A percentile compares a stretch with the other conserved stretches of the same genome.
Conservation (phyloP, 2,888 invertebrate genomes). For the Entomobrya multifasciata region DNA sequence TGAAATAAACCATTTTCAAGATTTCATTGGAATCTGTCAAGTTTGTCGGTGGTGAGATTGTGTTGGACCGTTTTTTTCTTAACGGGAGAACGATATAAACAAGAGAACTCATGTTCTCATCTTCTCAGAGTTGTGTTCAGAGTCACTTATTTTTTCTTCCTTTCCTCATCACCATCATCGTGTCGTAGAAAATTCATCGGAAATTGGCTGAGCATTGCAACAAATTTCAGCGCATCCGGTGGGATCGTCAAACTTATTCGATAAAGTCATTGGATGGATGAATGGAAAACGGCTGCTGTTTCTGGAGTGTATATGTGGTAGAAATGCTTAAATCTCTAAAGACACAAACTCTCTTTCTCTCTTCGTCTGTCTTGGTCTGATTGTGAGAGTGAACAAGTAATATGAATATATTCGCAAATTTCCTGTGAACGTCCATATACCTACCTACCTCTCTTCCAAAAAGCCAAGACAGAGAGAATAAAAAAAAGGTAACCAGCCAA, state of each 20-base stretch:
- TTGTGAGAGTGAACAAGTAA: background rate
- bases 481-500: too few species aligned
- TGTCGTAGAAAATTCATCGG: slow-evolving; percentile 52
- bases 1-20: too few species aligned
- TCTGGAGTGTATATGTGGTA: too few species aligned
- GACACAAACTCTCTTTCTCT: too few species aligned
- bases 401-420: slow-evolving; percentile 34
- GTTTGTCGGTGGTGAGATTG: background rate
- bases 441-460: background rate
- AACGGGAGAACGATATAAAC: too few species aligned
- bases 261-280: slow-evolving; percentile 52
- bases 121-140: background rate
- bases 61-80: too few species aligned
- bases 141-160: background rate
- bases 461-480: background rate
- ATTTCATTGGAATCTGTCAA: slow-evolving; percentile 38
- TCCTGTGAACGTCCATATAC: background rate
- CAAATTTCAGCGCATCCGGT: slow-evolving; percentile 70
- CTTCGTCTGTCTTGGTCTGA: background rate
- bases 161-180: background rate
- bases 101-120: background rate
- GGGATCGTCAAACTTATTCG: slow-evolving; percentile 71
- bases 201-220: slow-evolving; percentile 71
- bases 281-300: background rate
- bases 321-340: slow-evolving; percentile 2